phyloP scores from a whole-genome alignment of 2,797 vertebrate genomes.

The Argya squamiceps region DNA sequence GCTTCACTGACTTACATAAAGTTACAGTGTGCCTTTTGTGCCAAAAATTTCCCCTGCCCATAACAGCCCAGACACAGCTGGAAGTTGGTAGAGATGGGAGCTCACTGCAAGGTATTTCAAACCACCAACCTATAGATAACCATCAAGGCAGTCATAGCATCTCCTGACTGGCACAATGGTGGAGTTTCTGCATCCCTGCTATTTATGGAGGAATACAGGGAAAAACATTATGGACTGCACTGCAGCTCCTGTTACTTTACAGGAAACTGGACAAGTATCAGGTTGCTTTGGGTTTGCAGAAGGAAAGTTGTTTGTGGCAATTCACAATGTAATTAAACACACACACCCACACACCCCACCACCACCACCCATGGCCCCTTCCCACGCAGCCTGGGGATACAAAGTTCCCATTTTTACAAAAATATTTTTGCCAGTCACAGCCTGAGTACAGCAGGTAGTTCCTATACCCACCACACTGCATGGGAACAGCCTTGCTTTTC shows the following conservation, averaged over 20 bases:
- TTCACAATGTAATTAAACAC: background rate
- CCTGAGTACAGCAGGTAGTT: background rate
- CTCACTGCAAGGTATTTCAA: background rate
- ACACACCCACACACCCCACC: background rate
- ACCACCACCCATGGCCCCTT: no score
- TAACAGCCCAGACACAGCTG: background rate
- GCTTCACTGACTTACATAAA: background rate
- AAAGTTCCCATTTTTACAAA: background rate
- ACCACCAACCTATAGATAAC: background rate
- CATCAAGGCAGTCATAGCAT: background rate
- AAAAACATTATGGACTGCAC: background rate
- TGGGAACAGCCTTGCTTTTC: background rate
- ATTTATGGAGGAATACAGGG: background rate
- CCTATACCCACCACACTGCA: fast-evolving
- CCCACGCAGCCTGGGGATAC: background rate
- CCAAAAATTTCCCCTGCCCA: background rate
- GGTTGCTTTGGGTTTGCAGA: background rate
- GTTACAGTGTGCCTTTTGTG: background rate
- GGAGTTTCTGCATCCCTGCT: background rate
- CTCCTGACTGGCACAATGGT: background rate
- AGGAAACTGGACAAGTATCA: fast-evolving
- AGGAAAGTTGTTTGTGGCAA: background rate
- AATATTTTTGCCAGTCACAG: background rate
- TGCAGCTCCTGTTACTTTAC: background rate
- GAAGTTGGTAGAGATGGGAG: background rate